These are phyloP conservation scores for Chrysolophus pictus DNA, from an alignment of 2,797 vertebrate genomes.

Conservation along the genomic window DNA sequence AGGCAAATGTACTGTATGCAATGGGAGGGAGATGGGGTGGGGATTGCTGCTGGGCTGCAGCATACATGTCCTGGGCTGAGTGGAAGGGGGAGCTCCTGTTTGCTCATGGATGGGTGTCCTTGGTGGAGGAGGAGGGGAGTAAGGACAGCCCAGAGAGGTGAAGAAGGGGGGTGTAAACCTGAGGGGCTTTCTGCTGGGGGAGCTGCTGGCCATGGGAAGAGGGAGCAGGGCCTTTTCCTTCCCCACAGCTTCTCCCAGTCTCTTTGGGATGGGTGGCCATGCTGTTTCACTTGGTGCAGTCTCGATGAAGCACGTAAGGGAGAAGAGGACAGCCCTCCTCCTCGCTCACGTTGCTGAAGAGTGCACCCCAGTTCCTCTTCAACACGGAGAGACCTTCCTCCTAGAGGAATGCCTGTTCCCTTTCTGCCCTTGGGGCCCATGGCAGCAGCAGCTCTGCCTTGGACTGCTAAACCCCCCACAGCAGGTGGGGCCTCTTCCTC, in stretches of 20 bases:
- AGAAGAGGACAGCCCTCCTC: accelerated
- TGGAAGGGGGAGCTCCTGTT: background rate
- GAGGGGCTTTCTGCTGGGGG: accelerated
- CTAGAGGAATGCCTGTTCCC: background rate
- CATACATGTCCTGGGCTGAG: accelerated
- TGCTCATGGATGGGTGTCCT: accelerated
- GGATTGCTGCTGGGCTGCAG: accelerated
- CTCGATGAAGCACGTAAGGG: accelerated
- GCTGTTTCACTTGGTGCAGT: background rate
- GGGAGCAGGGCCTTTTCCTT: accelerated
- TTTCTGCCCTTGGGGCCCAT: accelerated
- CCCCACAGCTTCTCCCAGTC: background rate
- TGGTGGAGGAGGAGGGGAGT: no score
- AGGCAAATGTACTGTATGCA: accelerated
- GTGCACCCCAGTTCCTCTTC: no score
- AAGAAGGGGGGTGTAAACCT: accelerated
- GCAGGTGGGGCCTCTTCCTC: background rate
- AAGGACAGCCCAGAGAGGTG: accelerated
- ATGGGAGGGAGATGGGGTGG: accelerated
- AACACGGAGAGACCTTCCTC: background rate
- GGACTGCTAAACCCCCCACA: background rate
- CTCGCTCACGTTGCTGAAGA: accelerated
- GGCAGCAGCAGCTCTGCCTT: no score
- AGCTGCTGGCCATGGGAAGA: background rate
- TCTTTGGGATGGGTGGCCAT: background rate